A percentile compares a stretch with the other conserved stretches of the same genome.
Evolutionary conservation across 2,797 vertebrate species (phyloP).

Genomic region (Cirrhinus molitorella): DNA sequence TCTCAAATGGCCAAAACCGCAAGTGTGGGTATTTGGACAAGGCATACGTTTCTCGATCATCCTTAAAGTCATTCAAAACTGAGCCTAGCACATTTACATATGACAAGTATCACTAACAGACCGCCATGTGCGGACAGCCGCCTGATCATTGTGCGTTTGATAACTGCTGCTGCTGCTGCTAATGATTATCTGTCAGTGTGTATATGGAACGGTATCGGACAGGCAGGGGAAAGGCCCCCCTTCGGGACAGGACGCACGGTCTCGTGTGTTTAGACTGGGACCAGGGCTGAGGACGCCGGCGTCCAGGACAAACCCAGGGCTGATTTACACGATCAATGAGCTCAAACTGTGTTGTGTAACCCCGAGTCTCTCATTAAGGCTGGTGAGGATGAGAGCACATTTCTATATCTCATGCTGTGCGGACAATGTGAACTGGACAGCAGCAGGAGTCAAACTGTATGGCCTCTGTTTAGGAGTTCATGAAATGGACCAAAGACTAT

Average conservation of each 20-base stretch:
- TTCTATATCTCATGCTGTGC: conserved; percentile 60
- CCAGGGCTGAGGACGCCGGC: conserved; percentile 39
- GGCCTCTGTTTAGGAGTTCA: background rate
- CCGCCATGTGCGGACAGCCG: conserved; percentile 67
- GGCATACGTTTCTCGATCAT: background rate
- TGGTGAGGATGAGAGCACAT: conserved; percentile 61
- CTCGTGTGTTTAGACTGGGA: conserved; percentile 60
- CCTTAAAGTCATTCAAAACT: background rate
- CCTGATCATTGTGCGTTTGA: conserved; percentile 76
- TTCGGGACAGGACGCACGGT: conserved; percentile 65
- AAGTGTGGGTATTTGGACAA: too few species aligned
- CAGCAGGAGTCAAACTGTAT: conserved; percentile 9
- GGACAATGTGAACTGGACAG: conserved; percentile 25
- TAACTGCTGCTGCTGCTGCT: conserved; percentile 71
- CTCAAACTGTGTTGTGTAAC: conserved; percentile 69
- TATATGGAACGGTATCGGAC: conserved; percentile 79
- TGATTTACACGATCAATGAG: conserved; percentile 68
- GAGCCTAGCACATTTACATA: background rate
- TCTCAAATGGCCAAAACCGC: too few species aligned
- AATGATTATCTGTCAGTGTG: conserved; percentile 82
- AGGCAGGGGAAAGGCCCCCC: conserved; percentile 73
- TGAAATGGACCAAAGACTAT: background rate
- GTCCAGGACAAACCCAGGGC: conserved; percentile 61
- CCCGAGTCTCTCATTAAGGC: conserved; percentile 58
- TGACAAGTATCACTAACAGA: background rate